Base-by-base conservation (phyloP, 2,113 vertebrate genomes). In the Pteropus alecto region DNA sequence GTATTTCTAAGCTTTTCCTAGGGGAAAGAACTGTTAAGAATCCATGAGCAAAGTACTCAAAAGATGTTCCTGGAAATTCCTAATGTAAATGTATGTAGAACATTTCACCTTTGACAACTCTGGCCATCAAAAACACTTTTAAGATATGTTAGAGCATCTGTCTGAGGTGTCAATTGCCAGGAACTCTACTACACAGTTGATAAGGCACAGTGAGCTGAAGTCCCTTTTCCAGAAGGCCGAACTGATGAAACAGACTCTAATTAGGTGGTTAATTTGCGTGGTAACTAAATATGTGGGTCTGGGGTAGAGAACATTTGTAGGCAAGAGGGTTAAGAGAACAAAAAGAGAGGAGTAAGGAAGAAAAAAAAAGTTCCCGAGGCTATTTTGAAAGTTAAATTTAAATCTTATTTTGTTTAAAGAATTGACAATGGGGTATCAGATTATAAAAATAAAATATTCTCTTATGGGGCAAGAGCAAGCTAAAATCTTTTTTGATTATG, bases 361-460 rank as follows among this genome's bases (percentile, higher is more conserved):
- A 94, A 33, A 3, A 92, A 48, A 51, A 74, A 15, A 71, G 15
- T 74, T 74, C 51, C n/a, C 54, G 24, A 76, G 74, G 76, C 3
- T 78, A 83, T 70, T 84, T 24, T 28, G 38, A 74, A 94, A 79
- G 56, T 76, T 70, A 79, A 79, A 94, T 63, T 63, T 70, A 87
- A 94, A 83, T 87, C 46, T 41, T 77, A 63, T 22, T 90, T 89
- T 90, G 43, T 58, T 82, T 92, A 96, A 93, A 91, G 22, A 91
- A 81, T 30, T 65, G 38, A 85, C 30, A 33, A 51, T 11, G 22
- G 56, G 43, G 16, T 90, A 38, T 93, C 26, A 70, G 51, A 90
- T 84, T 54, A 89, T 15, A 93, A 56, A 30, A 19, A 21, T 67
- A 76, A 95, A 82, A 21, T 51, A 71, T n/a, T 96, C 54, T 94